These are phyloP conservation scores for Potorous gilbertii DNA, from an alignment of 2,797 vertebrate genomes.

Conservation along the genomic window DNA sequence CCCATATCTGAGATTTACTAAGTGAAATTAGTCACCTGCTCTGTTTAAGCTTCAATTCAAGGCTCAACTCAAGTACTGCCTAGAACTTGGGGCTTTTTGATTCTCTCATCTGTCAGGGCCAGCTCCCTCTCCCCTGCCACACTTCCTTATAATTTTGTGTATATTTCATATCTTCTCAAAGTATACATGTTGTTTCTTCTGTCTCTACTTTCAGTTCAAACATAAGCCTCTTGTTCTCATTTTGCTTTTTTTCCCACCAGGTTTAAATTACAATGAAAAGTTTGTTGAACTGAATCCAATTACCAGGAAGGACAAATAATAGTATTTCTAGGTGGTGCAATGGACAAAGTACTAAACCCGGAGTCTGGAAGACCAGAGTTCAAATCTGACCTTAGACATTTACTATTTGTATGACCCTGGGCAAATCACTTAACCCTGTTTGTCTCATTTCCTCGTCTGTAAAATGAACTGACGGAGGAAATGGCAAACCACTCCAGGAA, in stretches of 20 bases:
- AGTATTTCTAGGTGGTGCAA: neutral
- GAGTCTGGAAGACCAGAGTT: neutral
- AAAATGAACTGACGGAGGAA: neutral
- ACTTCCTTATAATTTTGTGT: neutral
- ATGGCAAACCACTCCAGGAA: neutral
- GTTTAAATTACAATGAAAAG: neutral
- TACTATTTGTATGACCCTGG: neutral
- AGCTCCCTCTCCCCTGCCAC: neutral
- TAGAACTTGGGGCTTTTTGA: neutral
- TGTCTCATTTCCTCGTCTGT: neutral
- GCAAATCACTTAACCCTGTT: neutral
- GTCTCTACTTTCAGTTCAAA: neutral
- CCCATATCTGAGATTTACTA: neutral
- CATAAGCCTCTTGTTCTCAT: neutral
- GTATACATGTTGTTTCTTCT: neutral
- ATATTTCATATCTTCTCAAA: neutral
- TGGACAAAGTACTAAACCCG: neutral
- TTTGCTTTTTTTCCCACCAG: neutral
- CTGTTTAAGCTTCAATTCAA: neutral
- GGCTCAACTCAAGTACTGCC: neutral
- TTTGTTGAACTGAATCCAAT: neutral
- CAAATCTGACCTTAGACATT: neutral
- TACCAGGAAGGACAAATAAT: neutral
- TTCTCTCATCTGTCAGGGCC: neutral
- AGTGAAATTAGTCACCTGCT: neutral